phyloP scores from a whole-genome alignment of 2,888 invertebrate species.

The Melinaea menophilus region DNA sequence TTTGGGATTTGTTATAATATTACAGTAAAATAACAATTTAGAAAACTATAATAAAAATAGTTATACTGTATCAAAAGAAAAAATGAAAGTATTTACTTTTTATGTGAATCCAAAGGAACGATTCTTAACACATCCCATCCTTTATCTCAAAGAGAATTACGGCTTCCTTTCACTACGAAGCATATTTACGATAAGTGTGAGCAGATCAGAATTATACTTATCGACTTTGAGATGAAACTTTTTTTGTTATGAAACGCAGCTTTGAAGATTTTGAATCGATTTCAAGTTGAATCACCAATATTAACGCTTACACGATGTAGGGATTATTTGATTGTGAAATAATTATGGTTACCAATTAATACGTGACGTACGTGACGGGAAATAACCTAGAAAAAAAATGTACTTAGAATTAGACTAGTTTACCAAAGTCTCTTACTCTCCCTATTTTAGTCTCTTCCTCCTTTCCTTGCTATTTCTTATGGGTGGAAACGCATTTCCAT shows the following conservation, averaged over 20 bases:
- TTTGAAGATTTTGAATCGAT: neutral
- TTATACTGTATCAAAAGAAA: neutral
- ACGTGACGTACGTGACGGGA: too few species aligned
- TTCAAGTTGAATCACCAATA: neutral
- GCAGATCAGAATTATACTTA: slow-evolving; percentile 17
- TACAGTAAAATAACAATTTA: neutral
- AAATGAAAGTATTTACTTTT: neutral
- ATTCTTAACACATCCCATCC: slow-evolving; percentile 3
- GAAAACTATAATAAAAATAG: neutral
- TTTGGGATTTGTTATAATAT: neutral
- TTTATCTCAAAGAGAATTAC: slow-evolving; percentile 13
- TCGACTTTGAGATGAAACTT: slow-evolving; percentile 10
- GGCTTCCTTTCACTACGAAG: slow-evolving; percentile 2
- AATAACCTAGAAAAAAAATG: too few species aligned
- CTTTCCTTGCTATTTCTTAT: too few species aligned
- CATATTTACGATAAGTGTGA: slow-evolving; percentile 17
- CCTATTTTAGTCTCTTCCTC: too few species aligned
- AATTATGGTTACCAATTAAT: neutral
- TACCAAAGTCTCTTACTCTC: too few species aligned
- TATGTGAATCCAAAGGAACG: neutral
- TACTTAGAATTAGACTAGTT: too few species aligned
- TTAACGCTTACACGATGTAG: neutral
- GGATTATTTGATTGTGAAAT: neutral
- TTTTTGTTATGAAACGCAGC: neutral
- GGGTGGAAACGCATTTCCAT: too few species aligned